These are phyloP conservation scores for Carcinoscorpius rotundicauda DNA, from an alignment of 1,140 invertebrate species.

Conservation along the genomic window DNA sequence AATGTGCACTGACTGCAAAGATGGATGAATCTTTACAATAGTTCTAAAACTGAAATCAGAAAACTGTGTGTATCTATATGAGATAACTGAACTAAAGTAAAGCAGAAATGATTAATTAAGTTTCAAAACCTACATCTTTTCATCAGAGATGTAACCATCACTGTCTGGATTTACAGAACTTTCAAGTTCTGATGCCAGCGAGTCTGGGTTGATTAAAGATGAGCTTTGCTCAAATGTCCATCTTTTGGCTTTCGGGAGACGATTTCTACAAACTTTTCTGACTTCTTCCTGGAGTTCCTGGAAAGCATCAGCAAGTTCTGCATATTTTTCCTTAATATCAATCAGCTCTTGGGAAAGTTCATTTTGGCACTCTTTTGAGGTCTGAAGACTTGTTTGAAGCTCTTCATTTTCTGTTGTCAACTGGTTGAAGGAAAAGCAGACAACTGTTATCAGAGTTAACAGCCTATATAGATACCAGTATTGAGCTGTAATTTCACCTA, in stretches of 20 bases:
- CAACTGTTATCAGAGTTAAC: no score
- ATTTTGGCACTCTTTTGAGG: conserved; percentile 82
- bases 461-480: no score
- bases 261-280: conserved; percentile 41
- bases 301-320: conserved; percentile 35
- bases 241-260: conserved; percentile 39
- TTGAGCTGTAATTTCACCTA: no score
- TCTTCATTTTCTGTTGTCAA: conserved; percentile 70
- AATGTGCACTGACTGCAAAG: no score
- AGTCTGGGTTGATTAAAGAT: conserved; percentile 39
- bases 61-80: no score
- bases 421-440: conserved; percentile 14
- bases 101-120: no score
- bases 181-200: conserved; percentile 66
- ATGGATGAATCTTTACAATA: no score
- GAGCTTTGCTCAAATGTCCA: conserved; percentile 17
- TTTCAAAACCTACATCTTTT: conserved; percentile 11
- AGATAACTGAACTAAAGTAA: no score
- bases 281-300: conserved; percentile 52
- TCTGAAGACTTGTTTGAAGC: conserved; percentile 60
- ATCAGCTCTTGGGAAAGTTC: conserved; percentile 74
- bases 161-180: conserved; percentile 14
- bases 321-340: conserved; percentile 48
- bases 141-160: conserved; percentile 18
- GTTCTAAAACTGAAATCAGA: no score